Percentiles rank a stretch among this genome's conserved stretches.
Evolutionary conservation across 2,113 vertebrate genomes (phyloP).

Genomic region (Microtus ochrogaster): DNA sequence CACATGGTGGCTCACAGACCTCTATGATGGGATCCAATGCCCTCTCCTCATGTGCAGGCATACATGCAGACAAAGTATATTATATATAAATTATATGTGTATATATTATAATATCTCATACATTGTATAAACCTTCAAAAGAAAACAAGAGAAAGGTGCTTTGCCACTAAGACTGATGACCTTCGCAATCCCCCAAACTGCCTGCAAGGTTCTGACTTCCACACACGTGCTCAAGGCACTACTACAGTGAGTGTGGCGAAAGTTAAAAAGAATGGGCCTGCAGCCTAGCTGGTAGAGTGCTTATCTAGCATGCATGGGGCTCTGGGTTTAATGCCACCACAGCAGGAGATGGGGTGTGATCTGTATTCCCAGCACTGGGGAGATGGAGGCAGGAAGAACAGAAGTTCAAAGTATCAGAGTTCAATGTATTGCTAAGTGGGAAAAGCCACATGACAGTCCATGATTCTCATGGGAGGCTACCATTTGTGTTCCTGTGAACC

Average conservation of each 20-base stretch:
- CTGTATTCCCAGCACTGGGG: neutral
- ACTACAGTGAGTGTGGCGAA: too few species aligned
- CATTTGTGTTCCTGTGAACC: constrained; percentile 10
- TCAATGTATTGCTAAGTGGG: neutral
- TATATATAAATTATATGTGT: too few species aligned
- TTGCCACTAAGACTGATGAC: neutral
- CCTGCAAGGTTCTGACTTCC: neutral
- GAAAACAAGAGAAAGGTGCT: neutral
- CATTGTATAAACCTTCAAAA: neutral
- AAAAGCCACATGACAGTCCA: neutral
- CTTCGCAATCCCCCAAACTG: neutral
- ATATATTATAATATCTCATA: neutral
- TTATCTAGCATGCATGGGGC: neutral
- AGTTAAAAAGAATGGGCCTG: neutral
- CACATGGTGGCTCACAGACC: neutral
- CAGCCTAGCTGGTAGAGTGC: neutral
- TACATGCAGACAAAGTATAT: neutral
- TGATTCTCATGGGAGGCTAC: neutral
- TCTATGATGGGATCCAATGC: neutral
- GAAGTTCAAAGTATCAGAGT: neutral
- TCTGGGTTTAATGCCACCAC: neutral
- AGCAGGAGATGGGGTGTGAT: neutral
- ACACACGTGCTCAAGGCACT: neutral
- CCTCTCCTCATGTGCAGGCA: neutral
- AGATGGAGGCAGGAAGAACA: neutral